phyloP scores from a whole-genome alignment of 2,113 vertebrate genomes.

The Ploceus nigricollis region DNA sequence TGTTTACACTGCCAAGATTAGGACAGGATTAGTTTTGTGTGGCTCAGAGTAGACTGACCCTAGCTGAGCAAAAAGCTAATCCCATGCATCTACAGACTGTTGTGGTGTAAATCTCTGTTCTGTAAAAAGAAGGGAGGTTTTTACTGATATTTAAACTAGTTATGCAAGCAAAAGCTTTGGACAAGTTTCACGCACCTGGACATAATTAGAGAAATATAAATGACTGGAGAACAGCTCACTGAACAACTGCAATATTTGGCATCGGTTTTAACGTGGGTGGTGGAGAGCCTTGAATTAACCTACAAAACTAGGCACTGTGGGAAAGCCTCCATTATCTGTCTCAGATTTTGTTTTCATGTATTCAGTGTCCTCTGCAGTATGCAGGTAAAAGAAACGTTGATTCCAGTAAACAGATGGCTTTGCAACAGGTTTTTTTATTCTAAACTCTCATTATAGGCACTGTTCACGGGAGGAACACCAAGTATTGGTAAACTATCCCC shows the following conservation, averaged over 20 bases:
- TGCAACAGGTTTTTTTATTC: neutral
- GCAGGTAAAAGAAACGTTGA: neutral
- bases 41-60: neutral
- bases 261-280: conserved; percentile 20
- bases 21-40: neutral
- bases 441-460: neutral
- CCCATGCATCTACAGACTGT: neutral
- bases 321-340: neutral
- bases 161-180: conserved; percentile 42
- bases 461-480: accelerated
- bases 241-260: conserved; percentile 50
- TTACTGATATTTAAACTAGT: conserved; percentile 20
- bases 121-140: neutral
- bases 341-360: neutral
- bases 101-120: neutral
- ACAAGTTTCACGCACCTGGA: conserved; percentile 59
- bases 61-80: neutral
- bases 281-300: neutral
- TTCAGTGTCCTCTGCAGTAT: neutral
- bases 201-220: conserved; percentile 37
- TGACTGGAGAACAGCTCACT: conserved; percentile 22
- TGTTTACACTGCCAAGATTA: neutral
- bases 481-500: neutral
- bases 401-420: neutral
- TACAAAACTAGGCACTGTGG: neutral